These are phyloP conservation scores for Rhinella marina DNA, from an alignment of 2,797 vertebrate genomes.

Conservation along the genomic window DNA sequence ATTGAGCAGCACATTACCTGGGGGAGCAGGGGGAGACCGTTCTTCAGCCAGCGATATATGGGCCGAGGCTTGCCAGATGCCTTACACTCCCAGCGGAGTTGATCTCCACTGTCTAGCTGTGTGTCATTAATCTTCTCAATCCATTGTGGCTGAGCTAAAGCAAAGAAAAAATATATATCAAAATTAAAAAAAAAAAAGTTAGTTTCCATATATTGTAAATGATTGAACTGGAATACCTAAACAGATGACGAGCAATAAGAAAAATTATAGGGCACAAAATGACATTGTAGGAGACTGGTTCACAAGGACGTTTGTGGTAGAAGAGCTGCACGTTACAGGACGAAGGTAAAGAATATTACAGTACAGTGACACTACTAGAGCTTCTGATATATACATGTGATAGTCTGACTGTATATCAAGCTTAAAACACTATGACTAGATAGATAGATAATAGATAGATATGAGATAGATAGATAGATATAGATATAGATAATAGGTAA, in stretches of 20 bases:
- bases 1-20: conserved; percentile 69
- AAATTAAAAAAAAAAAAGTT: conserved; percentile 24
- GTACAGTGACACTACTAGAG: not conserved
- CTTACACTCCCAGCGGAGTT: conserved; percentile 92
- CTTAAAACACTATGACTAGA: no score
- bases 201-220: conserved; percentile 22
- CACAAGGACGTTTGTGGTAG: not conserved
- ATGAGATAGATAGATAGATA: not conserved
- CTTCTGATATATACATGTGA: not conserved
- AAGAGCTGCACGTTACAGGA: not conserved
- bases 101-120: conserved; percentile 92
- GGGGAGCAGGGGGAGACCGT: conserved; percentile 80
- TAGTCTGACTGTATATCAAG: no score
- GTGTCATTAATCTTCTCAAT: conserved; percentile 91
- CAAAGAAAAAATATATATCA: conserved; percentile 38
- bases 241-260: conserved; percentile 5
- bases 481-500: not conserved
- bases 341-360: no score
- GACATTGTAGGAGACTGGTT: not conserved
- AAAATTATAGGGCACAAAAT: not conserved
- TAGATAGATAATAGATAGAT: no score
- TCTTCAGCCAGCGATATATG: conserved; percentile 91
- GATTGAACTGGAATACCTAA: not conserved
- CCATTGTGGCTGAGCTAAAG: conserved; percentile 91
- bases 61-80: conserved; percentile 90